These are phyloP conservation scores for Formica aserva DNA, from an alignment of 2,888 invertebrate genomes.

Conservation along the genomic window DNA sequence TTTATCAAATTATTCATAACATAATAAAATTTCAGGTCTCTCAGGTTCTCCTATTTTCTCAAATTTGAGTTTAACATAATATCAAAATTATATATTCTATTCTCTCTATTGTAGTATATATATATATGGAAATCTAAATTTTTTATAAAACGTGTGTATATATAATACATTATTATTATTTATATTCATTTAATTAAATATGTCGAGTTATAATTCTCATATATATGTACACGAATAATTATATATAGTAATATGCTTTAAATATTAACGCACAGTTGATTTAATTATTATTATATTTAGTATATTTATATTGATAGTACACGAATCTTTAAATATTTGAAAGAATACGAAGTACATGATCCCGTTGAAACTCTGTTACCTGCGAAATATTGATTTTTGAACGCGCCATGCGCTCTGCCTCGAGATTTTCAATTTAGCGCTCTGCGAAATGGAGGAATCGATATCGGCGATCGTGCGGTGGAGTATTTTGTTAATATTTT, in stretches of 20 bases:
- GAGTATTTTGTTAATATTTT: slow-evolving; percentile 56
- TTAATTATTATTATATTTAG: not conserved
- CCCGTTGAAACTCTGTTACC: slow-evolving; percentile 25
- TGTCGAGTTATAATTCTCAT: not conserved
- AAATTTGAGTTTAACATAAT: not conserved
- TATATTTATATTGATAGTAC: not conserved
- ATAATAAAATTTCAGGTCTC: not conserved
- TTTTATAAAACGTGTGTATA: not conserved
- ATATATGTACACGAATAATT: not conserved
- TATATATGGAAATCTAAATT: not conserved
- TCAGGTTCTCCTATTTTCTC: not conserved
- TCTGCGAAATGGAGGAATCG: slow-evolving; percentile 19
- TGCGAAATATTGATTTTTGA: slow-evolving; percentile 48
- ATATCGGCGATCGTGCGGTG: slow-evolving; percentile 43
- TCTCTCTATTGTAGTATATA: not conserved
- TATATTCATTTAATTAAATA: not conserved
- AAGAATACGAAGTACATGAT: slow-evolving; percentile 27
- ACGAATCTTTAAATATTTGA: slow-evolving; percentile 44
- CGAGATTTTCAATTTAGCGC: slow-evolving; percentile 39
- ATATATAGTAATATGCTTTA: not conserved
- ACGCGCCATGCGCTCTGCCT: slow-evolving; percentile 21
- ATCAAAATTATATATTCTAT: not conserved
- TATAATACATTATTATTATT: not conserved
- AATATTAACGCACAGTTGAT: not conserved
- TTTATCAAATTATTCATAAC: not conserved